These are phyloP conservation scores for Sterna hirundo DNA, from an alignment of 2,113 vertebrate species.

Conservation along the genomic window DNA sequence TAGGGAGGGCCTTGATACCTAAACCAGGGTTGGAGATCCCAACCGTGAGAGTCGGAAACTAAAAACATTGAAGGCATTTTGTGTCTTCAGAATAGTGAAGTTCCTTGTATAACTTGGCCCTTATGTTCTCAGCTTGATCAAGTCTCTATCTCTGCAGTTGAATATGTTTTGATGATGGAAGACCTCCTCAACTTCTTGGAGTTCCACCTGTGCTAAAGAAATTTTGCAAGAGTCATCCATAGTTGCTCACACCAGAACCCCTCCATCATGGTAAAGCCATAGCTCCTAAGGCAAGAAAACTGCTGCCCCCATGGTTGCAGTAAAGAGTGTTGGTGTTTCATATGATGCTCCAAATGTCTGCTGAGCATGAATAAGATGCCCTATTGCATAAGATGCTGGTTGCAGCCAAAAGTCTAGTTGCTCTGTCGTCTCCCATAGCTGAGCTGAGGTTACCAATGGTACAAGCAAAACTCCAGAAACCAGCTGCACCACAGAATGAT, in stretches of 20 bases:
- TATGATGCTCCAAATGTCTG: neutral
- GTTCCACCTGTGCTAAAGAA: neutral
- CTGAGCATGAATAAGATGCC: neutral
- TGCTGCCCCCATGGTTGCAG: neutral
- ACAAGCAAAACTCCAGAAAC: neutral
- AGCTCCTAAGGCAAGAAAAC: neutral
- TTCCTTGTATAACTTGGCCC: neutral
- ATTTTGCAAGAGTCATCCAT: neutral
- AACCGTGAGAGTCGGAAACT: neutral
- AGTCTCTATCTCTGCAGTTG: neutral
- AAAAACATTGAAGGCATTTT: neutral
- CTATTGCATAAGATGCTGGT: neutral
- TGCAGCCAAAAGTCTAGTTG: neutral
- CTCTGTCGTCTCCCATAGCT: neutral
- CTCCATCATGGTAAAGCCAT: neutral
- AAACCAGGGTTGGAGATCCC: neutral
- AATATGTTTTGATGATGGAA: neutral
- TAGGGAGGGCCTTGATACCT: neutral
- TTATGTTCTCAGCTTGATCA: neutral
- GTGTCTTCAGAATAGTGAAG: neutral
- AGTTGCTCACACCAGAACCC: neutral
- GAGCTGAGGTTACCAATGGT: neutral
- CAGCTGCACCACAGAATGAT: neutral
- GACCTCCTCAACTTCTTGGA: neutral
- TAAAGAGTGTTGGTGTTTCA: neutral